A percentile compares a stretch with the other conserved stretches of the same genome.
phyloP scores from a whole-genome alignment of 2,888 invertebrate species.

The Agonum fuliginosum region DNA sequence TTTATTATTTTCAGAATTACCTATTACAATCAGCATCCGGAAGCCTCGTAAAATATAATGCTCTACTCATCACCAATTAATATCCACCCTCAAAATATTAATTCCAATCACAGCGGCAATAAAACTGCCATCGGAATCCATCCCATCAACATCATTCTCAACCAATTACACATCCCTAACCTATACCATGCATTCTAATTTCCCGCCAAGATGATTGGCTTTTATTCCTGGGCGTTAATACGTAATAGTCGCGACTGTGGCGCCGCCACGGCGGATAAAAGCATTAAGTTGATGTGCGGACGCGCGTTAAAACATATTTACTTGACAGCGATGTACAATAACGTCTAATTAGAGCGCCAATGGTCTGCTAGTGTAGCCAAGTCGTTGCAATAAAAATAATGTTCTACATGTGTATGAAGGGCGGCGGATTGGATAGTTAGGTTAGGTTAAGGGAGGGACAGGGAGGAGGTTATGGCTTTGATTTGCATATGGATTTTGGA shows the following conservation, averaged over 20 bases:
- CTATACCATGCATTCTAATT: constrained; percentile 59
- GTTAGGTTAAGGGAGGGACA: not conserved
- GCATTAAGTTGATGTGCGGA: constrained; percentile 66
- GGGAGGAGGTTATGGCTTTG: not conserved
- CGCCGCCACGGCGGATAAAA: constrained; percentile 63
- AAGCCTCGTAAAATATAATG: too few species aligned
- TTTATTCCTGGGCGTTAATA: constrained; percentile 63
- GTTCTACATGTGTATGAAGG: not conserved
- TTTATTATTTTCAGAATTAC: too few species aligned
- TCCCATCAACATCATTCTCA: too few species aligned
- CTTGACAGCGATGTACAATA: constrained; percentile 35
- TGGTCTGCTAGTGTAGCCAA: not conserved
- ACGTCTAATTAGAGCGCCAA: constrained; percentile 7
- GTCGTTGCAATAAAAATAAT: not conserved
- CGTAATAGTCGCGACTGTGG: constrained; percentile 64
- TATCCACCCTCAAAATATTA: too few species aligned
- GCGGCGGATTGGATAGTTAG: too few species aligned
- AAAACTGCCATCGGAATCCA: too few species aligned
- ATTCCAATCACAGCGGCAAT: too few species aligned
- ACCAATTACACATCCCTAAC: not conserved
- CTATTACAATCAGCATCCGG: too few species aligned
- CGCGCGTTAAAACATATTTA: constrained; percentile 63
- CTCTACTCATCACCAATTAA: too few species aligned
- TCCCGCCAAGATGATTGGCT: constrained; percentile 63
- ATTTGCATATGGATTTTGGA: not conserved